Base-by-base conservation (phyloP, 2,797 vertebrate genomes). In the Sebastes vulpes region DNA sequence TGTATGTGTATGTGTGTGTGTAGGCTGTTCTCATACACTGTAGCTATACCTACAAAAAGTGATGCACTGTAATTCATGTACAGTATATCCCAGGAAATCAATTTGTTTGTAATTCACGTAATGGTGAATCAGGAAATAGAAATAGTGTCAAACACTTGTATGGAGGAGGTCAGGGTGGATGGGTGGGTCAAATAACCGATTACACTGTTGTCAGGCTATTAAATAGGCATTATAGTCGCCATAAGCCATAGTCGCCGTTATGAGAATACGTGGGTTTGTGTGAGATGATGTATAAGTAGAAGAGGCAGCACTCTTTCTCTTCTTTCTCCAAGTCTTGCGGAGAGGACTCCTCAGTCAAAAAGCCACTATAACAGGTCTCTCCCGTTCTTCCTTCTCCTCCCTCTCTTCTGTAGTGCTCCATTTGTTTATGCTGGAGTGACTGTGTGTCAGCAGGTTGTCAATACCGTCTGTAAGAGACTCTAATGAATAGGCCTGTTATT, bases 401-500 rank as follows among this genome's bases (percentile, higher is more conserved):
- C 70, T 77, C 65, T 83, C 63, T 60, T 82, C 35, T 86, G 75
- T 80, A 69, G 85, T 73, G 80, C 90, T 87, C 91, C 84, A 92
- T 93, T 91, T 93, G 93, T 94, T 93, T 92, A 92, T 93, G 92
- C 90, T 89, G 78, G 86, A 88, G 91, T 90, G 92, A 90, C 91
- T 95, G 89, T 42, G 86, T 95, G 94, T 94, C 93, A 93, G 90
- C 89, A 85, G 87, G 86, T 85, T 95, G 95, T 95, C 95, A 95
- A 95, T 96, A 95, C 83, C 81, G 85, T 91, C 81, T 94, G 95
- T 94, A 94, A 94, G 87, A 90, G 93, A 91, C 94, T 92, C 90
- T 96, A 95, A 96, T 96, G 93, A 96, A 96, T 95, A 94, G 93
- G 76, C 86, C 92, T 92, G 90, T 96, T 95, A 95, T 94, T 94